phyloP scores from a whole-genome alignment of 2,113 vertebrate genomes.

The Pelecanoides urinatrix region DNA sequence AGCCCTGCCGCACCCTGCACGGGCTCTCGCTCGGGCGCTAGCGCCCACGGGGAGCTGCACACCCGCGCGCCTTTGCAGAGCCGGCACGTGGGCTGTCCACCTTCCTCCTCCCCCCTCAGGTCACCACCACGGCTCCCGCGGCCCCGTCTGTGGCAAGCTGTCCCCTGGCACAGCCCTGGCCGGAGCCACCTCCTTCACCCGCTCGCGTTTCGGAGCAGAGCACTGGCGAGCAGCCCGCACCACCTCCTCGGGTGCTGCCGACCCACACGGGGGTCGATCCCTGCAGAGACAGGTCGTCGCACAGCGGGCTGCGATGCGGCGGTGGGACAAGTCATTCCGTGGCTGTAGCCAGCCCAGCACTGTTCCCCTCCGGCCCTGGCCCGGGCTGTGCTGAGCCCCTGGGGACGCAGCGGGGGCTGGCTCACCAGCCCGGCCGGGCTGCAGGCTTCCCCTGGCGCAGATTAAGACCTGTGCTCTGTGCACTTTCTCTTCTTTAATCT shows the following conservation, averaged over 20 bases:
- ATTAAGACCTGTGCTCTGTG: not conserved
- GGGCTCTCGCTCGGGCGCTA: fast-evolving
- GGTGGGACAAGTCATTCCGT: not conserved
- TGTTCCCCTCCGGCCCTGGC: not conserved
- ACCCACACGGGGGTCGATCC: not conserved
- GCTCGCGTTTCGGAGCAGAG: fast-evolving
- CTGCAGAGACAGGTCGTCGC: fast-evolving
- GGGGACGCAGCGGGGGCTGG: not conserved
- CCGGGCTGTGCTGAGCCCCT: not conserved
- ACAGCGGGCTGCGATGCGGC: not conserved
- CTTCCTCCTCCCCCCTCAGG: not conserved
- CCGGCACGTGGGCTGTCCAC: not conserved
- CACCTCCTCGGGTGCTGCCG: fast-evolving
- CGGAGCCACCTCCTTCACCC: not conserved
- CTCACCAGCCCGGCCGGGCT: not conserved
- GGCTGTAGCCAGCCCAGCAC: not conserved
- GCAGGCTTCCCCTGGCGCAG: not conserved
- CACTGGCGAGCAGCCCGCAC: not conserved
- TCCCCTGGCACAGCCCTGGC: not conserved
- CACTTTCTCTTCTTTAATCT: not conserved
- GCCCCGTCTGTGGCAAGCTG: not conserved
- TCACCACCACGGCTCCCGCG: not conserved
- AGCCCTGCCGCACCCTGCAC: fast-evolving
- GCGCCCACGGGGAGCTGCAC: fast-evolving
- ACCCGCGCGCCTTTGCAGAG: not conserved